Evolutionary conservation across 2,797 vertebrate genomes (phyloP).

Genomic region (Ptychobarbus kaznakovi): DNA sequence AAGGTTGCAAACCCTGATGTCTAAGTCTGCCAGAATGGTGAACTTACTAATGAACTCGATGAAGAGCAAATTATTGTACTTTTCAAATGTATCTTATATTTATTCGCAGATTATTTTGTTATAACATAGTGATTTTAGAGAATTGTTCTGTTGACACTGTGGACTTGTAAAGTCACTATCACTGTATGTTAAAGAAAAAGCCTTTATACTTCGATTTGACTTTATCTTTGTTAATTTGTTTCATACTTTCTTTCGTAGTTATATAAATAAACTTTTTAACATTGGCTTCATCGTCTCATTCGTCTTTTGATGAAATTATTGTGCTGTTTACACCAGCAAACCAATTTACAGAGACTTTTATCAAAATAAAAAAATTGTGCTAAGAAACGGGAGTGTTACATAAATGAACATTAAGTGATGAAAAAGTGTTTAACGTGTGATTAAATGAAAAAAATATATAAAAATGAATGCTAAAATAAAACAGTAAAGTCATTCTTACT

Average conservation of each 20-base stretch:
- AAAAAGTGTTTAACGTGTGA: not conserved
- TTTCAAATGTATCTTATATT: constrained; percentile 69
- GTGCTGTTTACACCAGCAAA: not conserved
- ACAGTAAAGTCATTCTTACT: not conserved
- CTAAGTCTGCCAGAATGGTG: constrained; percentile 46
- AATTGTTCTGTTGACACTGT: constrained; percentile 63
- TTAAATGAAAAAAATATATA: not conserved
- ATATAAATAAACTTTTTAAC: constrained; percentile 62
- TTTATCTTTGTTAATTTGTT: constrained; percentile 66
- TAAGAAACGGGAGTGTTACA: not conserved
- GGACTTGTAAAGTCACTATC: constrained; percentile 67
- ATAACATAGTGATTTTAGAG: constrained; percentile 66
- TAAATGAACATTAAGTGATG: not conserved
- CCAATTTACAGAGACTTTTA: not conserved
- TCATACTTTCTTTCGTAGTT: constrained; percentile 69
- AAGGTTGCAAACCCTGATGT: constrained; percentile 39
- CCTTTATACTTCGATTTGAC: constrained; percentile 72
- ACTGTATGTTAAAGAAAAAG: constrained; percentile 53
- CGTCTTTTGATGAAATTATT: not conserved
- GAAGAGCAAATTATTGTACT: constrained; percentile 44
- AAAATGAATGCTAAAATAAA: not conserved
- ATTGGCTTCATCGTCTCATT: not conserved
- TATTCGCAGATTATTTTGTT: constrained; percentile 69
- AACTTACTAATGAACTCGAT: constrained; percentile 62
- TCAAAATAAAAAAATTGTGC: not conserved